These are phyloP conservation scores for Pachydiplax longipennis DNA, from an alignment of 2,888 invertebrate genomes.

Conservation along the genomic window DNA sequence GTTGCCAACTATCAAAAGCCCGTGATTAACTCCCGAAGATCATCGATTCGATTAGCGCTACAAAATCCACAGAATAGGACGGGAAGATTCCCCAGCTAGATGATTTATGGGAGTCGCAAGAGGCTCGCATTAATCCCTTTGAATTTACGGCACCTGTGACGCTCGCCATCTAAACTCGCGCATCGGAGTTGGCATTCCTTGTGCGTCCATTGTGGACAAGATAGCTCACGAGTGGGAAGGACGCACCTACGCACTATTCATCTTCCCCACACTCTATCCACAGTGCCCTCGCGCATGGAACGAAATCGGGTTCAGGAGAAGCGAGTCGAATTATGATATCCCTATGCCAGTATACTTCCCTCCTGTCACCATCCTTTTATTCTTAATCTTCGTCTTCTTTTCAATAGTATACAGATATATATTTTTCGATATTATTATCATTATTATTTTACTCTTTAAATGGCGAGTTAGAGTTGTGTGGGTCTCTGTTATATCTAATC, in stretches of 20 bases:
- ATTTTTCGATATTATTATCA: too few species aligned
- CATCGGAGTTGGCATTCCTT: neutral
- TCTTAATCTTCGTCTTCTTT: neutral
- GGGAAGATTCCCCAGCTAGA: neutral
- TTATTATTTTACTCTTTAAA: too few species aligned
- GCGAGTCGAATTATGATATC: too few species aligned
- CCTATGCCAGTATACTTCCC: too few species aligned
- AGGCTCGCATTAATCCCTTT: neutral
- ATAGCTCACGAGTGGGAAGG: constrained; percentile 43
- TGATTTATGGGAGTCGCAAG: neutral
- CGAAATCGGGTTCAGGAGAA: neutral
- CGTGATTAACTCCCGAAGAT: neutral
- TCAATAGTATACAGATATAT: too few species aligned
- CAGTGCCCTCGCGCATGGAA: neutral
- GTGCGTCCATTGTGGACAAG: neutral
- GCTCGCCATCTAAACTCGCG: neutral
- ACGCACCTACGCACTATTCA: neutral
- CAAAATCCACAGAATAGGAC: neutral
- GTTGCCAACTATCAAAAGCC: neutral
- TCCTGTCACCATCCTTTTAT: neutral
- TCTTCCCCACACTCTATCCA: neutral
- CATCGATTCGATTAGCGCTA: neutral
- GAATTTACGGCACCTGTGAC: neutral
- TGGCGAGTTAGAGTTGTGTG: too few species aligned
- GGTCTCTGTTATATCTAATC: too few species aligned